phyloP scores from a whole-genome alignment of 2,797 vertebrate species.

The Taenioides sp. region DNA sequence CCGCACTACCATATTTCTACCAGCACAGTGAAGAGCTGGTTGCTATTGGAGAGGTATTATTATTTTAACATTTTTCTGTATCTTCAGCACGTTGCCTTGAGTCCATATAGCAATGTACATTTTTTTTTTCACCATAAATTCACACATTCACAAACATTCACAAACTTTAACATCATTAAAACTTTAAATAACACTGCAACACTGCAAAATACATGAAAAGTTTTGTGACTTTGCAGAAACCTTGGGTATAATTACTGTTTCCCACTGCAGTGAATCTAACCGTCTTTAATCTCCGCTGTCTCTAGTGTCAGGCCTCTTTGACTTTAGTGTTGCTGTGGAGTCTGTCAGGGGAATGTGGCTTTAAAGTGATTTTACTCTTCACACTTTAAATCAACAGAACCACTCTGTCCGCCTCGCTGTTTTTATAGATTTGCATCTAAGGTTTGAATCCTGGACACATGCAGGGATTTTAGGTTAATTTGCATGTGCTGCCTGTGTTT shows the following conservation, averaged over 20 bases:
- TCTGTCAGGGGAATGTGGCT: slow-evolving; percentile 6
- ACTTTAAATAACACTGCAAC: too few relatives aligned
- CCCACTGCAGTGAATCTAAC: background rate
- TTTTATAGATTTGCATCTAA: background rate
- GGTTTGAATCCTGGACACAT: background rate
- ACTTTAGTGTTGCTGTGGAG: background rate
- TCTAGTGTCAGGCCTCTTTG: background rate
- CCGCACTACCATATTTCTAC: slow-evolving; percentile 55
- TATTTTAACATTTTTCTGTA: background rate
- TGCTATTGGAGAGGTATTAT: slow-evolving; percentile 51
- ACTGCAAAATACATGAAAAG: background rate
- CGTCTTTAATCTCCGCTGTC: background rate
- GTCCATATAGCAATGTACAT: too few relatives aligned
- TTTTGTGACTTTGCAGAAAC: too few relatives aligned
- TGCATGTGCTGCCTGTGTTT: background rate
- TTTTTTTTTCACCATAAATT: too few relatives aligned
- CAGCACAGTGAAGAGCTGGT: slow-evolving; percentile 58
- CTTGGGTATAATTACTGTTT: background rate
- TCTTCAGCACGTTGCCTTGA: too few relatives aligned
- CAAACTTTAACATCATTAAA: background rate
- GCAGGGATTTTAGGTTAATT: background rate
- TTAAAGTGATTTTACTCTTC: background rate
- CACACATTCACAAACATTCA: background rate
- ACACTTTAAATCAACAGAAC: slow-evolving; percentile 1
- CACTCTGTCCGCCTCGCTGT: background rate